phyloP scores from a whole-genome alignment of 1,140 invertebrate genomes.

The Heliconius eleuchia region DNA sequence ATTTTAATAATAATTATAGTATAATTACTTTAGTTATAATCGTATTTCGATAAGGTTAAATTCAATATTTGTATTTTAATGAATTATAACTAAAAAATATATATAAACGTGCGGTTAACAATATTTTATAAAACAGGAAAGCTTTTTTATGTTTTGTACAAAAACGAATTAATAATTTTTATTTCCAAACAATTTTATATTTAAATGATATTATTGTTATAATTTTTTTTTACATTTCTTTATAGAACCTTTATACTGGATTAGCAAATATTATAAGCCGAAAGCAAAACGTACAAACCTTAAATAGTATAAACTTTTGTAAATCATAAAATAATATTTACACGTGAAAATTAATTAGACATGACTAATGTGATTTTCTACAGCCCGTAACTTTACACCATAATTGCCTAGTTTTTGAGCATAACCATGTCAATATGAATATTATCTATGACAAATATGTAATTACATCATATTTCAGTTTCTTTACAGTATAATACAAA shows the following conservation, averaged over 20 bases:
- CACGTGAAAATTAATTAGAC: slow-evolving; percentile 3
- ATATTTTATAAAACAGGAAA: too few relatives aligned
- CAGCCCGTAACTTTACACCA: not conserved
- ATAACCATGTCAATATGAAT: slow-evolving; percentile 1
- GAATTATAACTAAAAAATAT: too few relatives aligned
- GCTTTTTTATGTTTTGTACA: too few relatives aligned
- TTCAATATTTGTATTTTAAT: too few relatives aligned
- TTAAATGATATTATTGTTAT: too few relatives aligned
- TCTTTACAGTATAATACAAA: not conserved
- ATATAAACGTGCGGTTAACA: too few relatives aligned
- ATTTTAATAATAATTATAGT: too few relatives aligned
- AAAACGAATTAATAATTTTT: too few relatives aligned
- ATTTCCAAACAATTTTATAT: too few relatives aligned
- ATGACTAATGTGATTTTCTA: not conserved
- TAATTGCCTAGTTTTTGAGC: not conserved
- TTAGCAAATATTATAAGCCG: not conserved
- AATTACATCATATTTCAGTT: not conserved
- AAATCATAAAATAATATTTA: not conserved
- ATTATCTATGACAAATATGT: not conserved
- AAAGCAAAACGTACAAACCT: not conserved
- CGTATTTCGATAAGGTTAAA: too few relatives aligned
- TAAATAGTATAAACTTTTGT: not conserved
- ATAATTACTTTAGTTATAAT: too few relatives aligned
- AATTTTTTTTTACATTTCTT: too few relatives aligned
- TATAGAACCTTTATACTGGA: not conserved